Conservation (phyloP, 1,140 invertebrate genomes). For the Brachionus sp. region DNA sequence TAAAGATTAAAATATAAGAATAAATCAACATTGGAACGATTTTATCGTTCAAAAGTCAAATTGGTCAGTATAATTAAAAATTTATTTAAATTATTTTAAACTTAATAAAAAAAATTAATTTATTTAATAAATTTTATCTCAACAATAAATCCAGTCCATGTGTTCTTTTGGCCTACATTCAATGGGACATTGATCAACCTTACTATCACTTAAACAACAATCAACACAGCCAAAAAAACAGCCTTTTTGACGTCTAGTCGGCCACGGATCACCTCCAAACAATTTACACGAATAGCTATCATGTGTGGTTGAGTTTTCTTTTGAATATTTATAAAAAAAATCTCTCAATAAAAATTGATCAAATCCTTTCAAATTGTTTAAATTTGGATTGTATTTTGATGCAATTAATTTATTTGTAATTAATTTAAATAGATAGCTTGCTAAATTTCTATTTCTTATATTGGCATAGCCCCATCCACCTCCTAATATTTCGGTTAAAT, state of each 20-base stretch:
- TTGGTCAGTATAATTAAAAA: too few species aligned
- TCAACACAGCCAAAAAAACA: conserved; percentile 26
- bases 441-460: neutral
- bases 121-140: too few species aligned
- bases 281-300: neutral
- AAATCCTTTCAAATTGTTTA: neutral
- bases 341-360: neutral
- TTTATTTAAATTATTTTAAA: too few species aligned
- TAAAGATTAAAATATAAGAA: too few species aligned
- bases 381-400: neutral
- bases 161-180: conserved; percentile 25
- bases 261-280: conserved; percentile 6
- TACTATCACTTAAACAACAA: neutral
- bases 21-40: too few species aligned
- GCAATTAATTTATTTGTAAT: neutral
- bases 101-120: too few species aligned
- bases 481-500: neutral
- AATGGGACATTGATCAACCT: neutral
- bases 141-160: conserved; percentile 40
- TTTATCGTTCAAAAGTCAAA: too few species aligned
- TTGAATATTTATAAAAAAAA: neutral
- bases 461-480: conserved; percentile 20
- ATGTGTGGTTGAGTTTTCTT: conserved; percentile 11
- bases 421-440: neutral
- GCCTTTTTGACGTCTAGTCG: neutral